These are phyloP conservation scores for Chauna torquata DNA, from an alignment of 2,113 vertebrate species.

Conservation along the genomic window DNA sequence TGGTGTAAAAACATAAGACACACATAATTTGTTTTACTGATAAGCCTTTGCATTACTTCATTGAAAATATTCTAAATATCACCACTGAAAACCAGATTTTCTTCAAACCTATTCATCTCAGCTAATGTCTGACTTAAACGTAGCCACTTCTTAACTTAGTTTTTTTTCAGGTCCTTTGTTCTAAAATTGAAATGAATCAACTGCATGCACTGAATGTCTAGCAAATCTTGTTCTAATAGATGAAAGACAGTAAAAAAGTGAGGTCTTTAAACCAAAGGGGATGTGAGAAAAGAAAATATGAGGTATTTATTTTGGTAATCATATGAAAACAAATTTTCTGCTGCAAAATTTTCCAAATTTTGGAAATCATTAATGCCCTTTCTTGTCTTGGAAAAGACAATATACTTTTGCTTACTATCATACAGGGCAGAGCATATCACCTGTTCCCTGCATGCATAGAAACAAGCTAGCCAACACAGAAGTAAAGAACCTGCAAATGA, in stretches of 20 bases:
- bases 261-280: background rate
- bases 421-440: background rate
- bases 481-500: background rate
- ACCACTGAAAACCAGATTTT: background rate
- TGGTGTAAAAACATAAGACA: background rate
- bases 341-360: background rate
- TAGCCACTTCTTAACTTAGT: background rate
- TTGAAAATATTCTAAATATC: background rate
- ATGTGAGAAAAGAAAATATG: background rate
- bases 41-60: background rate
- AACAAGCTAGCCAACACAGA: background rate
- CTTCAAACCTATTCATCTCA: background rate
- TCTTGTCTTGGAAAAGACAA: background rate
- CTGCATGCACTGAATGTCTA: background rate
- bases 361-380: fast-evolving
- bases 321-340: background rate
- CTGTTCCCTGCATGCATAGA: background rate
- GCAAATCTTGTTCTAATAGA: background rate
- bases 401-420: background rate
- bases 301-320: background rate
- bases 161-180: background rate
- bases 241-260: background rate
- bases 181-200: background rate
- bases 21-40: background rate
- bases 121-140: background rate